Base-by-base conservation (phyloP, 1,140 invertebrate species). In the Tenebrio molitor region DNA sequence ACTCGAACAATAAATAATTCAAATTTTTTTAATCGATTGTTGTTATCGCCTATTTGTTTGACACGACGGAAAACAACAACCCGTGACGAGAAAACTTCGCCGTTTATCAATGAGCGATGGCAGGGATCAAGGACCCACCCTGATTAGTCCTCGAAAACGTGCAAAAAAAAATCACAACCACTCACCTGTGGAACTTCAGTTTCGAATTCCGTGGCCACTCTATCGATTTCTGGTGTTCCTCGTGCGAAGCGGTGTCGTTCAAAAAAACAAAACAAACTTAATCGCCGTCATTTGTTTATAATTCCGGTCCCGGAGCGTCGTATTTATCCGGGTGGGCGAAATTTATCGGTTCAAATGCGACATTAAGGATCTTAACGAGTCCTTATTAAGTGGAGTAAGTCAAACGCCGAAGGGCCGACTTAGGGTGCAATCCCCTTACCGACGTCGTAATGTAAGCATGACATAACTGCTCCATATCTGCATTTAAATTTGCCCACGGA, bases 381-480 rank as follows among this genome's bases (percentile, higher is more conserved):
- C 50, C 50, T 58, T 58, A 58, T 58, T 58, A 58, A 29, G 50
- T 58, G n/a, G 23, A 58, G 50, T 29, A 29, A 58, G 50, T 58
- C 50, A 58, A 58, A 29, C 23, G 50, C 50, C 50, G 50, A 58
- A 58, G 50, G 50, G 50, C 50, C 23, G 8, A 58, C 19, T 29
- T 29, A 58, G 50, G 50, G 50, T 58, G 25, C 50, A 58, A 58
- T 58, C 50, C 50, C 50, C 50, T 58, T 58, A 25, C 50, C 23
- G 44, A 29, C 25, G 8, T 50, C 44, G 50, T 58, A 58, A 29
- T 29, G 50, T 15, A 58, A 58, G 50, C 50, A 58, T 58, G 50
- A 29, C 50, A 58, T 58, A 58, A 58, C 50, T 58, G 50, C 12
- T 58, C 50, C 50, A 58, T 58, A 50, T 58, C 50, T 58, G n/a